Evolutionary conservation across 2,113 vertebrate genomes (phyloP).

Genomic region (Canis aureus): DNA sequence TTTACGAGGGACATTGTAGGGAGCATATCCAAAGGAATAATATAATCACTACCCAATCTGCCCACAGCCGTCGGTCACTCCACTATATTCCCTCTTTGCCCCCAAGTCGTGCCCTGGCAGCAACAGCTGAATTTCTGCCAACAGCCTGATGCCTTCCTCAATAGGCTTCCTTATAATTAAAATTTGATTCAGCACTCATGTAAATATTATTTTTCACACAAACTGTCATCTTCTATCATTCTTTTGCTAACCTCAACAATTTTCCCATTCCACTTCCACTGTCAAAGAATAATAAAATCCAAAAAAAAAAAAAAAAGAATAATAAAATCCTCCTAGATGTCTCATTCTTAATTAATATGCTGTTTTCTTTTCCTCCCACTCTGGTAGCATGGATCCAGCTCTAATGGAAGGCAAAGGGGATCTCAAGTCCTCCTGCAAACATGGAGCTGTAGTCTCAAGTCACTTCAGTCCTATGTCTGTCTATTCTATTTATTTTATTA

Average conservation of each 20-base stretch:
- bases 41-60: neutral
- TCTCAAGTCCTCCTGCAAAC: neutral
- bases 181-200: neutral
- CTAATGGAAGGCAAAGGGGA: neutral
- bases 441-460: neutral
- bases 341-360: constrained; percentile 14
- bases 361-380: constrained; percentile 28
- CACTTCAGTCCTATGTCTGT: constrained; percentile 52
- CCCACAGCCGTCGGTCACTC: neutral
- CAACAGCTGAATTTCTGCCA: neutral
- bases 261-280: constrained; percentile 4
- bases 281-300: constrained; percentile 28
- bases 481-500: constrained; percentile 38
- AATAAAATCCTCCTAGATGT: constrained; percentile 15
- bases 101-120: neutral
- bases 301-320: neutral
- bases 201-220: constrained; percentile 36
- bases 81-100: neutral
- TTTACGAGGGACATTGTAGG: neutral
- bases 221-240: neutral
- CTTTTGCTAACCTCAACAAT: constrained; percentile 48
- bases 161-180: constrained; percentile 15
- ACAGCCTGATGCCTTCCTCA: neutral
- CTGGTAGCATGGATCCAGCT: neutral
- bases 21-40: neutral